Base-by-base conservation (phyloP, 2,888 invertebrate species). In the Lasioglossum morio region DNA sequence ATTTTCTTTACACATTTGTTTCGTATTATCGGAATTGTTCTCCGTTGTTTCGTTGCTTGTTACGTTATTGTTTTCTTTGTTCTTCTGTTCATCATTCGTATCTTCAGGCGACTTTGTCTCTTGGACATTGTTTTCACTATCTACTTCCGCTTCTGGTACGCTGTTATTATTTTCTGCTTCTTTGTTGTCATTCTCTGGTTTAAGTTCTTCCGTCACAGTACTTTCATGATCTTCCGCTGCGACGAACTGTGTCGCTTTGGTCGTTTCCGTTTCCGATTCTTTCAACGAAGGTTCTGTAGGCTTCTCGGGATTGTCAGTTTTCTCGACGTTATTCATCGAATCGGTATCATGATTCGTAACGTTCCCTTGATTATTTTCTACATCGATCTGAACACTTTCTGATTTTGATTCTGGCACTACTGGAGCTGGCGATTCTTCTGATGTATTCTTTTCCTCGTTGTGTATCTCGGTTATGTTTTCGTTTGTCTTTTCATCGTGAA, bases 231-330 rank as follows among this genome's bases (percentile, higher is more conserved):
- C 69, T 16, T 82, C 19, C 23, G 69, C 4, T 8, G 1, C n/a
- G 0, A 5, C 40, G 34, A 27, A 48, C n/a, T 10, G 4, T 1
- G 82, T 40, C 19, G 19, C 19, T 60, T 78, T 48, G 5, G n/a
- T 70, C 19, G 69, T 43, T 23, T 14, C 8, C 10, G 19, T 12
- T 4, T 48, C 19, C 14, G 72, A 48, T 43, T 74, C 37, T 16
- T 70, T 27, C 0, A 63, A 23, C 0, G 66, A 4, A 27, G 40
- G 82, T 63, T 87, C 86, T 12, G 86, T 77, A 4, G 86, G 60
- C 66, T 87, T 85, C 27, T 87, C 81, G 0, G 87, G 88, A 78
- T 77, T 87, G 4, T 85, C 89, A 1, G 86, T 77, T 77, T 92
- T 90, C 23, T 92, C 87, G 37, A 89, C 72, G 16, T 80, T 82